phyloP scores from a whole-genome alignment of 2,888 invertebrate genomes.

The Andrena bicolor region DNA sequence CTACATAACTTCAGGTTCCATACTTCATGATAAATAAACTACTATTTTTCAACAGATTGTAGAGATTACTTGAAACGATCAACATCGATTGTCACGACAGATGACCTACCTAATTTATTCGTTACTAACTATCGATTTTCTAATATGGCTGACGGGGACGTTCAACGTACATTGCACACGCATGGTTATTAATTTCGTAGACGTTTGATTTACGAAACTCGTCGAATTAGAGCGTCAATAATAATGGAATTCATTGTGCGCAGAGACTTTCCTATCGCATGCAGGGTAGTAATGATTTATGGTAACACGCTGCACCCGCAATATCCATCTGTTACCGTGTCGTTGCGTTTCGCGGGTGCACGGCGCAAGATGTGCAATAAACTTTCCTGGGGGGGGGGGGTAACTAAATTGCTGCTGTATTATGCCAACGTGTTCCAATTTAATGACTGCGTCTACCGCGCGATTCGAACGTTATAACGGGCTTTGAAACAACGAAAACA shows the following conservation, averaged over 20 bases:
- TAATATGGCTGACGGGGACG: background rate
- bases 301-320: slow-evolving; percentile 38
- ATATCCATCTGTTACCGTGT: slow-evolving; percentile 39
- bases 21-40: background rate
- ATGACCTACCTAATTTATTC: background rate
- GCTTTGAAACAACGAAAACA: slow-evolving; percentile 33
- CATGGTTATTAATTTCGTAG: slow-evolving; percentile 12
- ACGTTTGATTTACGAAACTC: slow-evolving; percentile 21
- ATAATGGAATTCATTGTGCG: slow-evolving; percentile 12
- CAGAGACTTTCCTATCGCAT: slow-evolving; percentile 26
- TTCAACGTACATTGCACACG: background rate
- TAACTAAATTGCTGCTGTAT: slow-evolving; percentile 44
- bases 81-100: background rate
- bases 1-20: background rate
- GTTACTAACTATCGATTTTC: background rate
- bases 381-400: slow-evolving; percentile 23
- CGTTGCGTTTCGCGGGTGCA: slow-evolving; percentile 28
- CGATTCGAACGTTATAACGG: slow-evolving; percentile 13
- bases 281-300: slow-evolving; percentile 35
- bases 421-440: slow-evolving; percentile 41
- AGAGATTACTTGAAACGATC: background rate
- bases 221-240: slow-evolving; percentile 6
- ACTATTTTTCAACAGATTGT: background rate
- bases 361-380: slow-evolving; percentile 50
- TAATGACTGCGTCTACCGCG: slow-evolving; percentile 38